Evolutionary conservation across 2,113 vertebrate species (phyloP).

Genomic region (Hyaena hyaena): DNA sequence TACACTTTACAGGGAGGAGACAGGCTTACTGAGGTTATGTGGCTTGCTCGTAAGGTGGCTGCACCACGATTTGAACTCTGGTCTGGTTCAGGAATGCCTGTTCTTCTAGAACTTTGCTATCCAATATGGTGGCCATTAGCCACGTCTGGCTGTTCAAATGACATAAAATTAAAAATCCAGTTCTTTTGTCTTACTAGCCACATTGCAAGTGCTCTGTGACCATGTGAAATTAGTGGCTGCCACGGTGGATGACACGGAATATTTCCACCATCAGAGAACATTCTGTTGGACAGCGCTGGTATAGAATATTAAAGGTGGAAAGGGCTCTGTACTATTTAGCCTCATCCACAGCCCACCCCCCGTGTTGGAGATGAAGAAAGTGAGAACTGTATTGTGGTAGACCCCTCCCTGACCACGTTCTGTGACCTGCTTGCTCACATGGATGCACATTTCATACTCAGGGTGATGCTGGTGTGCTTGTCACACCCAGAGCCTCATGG

Average conservation of each 20-base stretch:
- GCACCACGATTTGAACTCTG: background rate
- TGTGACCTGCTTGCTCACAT: background rate
- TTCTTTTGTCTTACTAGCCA: too few relatives aligned
- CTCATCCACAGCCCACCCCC: fast-evolving
- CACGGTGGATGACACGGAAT: background rate
- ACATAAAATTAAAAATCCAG: background rate
- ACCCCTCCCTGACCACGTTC: background rate
- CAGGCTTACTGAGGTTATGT: background rate
- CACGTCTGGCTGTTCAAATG: background rate
- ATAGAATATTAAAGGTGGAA: background rate
- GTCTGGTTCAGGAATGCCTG: background rate
- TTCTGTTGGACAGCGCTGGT: background rate
- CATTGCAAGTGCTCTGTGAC: background rate
- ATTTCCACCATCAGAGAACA: background rate
- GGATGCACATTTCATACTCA: background rate
- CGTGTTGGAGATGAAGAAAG: background rate
- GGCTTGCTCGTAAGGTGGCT: background rate
- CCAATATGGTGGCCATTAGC: background rate
- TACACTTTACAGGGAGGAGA: background rate
- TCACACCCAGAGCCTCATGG: background rate
- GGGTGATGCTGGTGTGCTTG: fast-evolving
- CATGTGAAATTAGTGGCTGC: background rate
- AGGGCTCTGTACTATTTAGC: background rate
- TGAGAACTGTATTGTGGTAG: background rate
- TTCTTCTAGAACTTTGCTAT: background rate